phyloP scores from a whole-genome alignment of 2,888 invertebrate species.

The Caenorhabditis imperialis region DNA sequence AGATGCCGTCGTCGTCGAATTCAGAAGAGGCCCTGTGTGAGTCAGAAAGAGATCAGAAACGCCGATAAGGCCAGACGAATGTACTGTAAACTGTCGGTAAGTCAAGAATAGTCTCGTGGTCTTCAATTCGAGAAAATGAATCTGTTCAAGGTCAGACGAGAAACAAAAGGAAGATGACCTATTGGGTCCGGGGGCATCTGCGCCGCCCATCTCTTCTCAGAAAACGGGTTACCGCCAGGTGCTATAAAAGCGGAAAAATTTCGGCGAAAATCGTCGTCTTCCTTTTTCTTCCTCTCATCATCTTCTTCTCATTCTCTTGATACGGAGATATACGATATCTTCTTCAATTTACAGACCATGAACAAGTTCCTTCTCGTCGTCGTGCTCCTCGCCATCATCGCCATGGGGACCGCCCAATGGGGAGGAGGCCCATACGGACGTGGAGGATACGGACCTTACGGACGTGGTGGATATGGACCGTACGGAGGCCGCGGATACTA shows the following conservation, averaged over 20 bases:
- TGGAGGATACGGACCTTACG: constrained; percentile 38
- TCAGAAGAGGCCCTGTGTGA: neutral
- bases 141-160: constrained; percentile 25
- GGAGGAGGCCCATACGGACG: constrained; percentile 48
- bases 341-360: constrained; percentile 22
- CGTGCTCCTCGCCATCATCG: constrained; percentile 45
- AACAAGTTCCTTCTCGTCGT: constrained; percentile 43
- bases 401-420: constrained; percentile 50
- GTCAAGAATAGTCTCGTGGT: constrained; percentile 6
- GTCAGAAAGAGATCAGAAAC: constrained; percentile 29
- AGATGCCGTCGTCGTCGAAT: no score
- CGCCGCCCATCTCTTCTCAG: constrained; percentile 28
- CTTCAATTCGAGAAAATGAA: constrained; percentile 10
- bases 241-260: constrained; percentile 36
- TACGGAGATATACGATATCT: neutral
- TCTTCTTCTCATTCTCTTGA: neutral
- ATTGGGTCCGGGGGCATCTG: constrained; percentile 33
- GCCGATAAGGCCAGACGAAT: constrained; percentile 29
- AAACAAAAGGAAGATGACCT: constrained; percentile 32
- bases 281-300: constrained; percentile 5
- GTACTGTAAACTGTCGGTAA: constrained; percentile 24
- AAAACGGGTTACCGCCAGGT: constrained; percentile 38
- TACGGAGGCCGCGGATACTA: constrained; percentile 46
- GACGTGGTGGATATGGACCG: constrained; percentile 26
- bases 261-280: constrained; percentile 11